Evolutionary conservation across 1,140 invertebrate species (phyloP), one percentile per base, ranked within the genome.

Genomic region (Brachionus asplanchnoidis): DNA sequence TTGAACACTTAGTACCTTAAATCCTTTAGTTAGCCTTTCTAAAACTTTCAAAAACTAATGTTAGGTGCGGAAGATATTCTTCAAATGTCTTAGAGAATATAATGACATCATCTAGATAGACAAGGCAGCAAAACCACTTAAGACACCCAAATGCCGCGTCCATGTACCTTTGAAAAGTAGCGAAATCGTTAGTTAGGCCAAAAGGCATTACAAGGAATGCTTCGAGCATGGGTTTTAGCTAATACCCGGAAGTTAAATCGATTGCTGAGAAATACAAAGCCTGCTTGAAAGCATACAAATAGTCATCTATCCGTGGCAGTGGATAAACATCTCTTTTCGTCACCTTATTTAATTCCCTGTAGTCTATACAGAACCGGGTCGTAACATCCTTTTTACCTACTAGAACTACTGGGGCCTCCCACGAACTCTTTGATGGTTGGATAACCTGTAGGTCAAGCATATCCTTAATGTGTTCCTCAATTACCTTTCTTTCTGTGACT

Each of bases 261-360:
- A 79, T 14, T 0, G 77, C 53, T 28, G 77, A 79, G 23, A 79
- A 79, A 23, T 53, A 79, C 0, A 20, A 20, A 20, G n/a, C 14
- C 3, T 60, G n/a, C 7, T 1, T 3, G 17, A 60, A 60, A 14
- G 53, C n/a, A 20, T 60, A 20, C n/a, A 60, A 60, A 60, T 7
- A 60, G 53, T 60, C 53, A 60, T 60, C 53, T 79, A 79, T 79
- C 26, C 77, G 42, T 28, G 77, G 77, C 14, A 79, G 11, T 11
- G 50, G 42, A 79, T 40, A 79, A 79, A 17, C 77, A 7, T 79
- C 77, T 42, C 42, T 79, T 79, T 79, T 79, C 2, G 77, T 79
- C 4, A 79, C 14, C 6, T 46, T 56, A 44, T 79, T 79, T 79
- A 53, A 79, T 44, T 79, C 77, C 50, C 77, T 79, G 17, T 79